A percentile compares a stretch with the other conserved stretches of the same genome.
Conservation (phyloP, 2,113 vertebrate genomes). For the Ovibos moschatus region DNA sequence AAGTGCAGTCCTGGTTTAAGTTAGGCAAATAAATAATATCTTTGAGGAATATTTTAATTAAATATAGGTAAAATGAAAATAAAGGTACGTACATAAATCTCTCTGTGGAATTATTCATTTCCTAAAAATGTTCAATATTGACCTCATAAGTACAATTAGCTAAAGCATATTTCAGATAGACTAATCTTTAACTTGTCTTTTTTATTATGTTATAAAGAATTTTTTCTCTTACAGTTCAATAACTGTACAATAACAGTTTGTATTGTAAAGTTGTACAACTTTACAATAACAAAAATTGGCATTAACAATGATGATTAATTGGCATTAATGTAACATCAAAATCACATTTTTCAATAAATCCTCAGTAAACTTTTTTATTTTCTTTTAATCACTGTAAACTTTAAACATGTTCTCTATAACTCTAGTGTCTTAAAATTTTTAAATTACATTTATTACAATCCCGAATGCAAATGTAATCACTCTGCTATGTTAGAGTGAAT, state of each 20-base stretch:
- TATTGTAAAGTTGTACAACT: too few relatives aligned
- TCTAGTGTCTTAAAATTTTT: not conserved
- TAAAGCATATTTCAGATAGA: not conserved
- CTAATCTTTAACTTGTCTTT: not conserved
- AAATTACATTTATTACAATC: not conserved
- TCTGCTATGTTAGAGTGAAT: not conserved
- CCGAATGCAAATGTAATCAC: not conserved
- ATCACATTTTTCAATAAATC: not conserved
- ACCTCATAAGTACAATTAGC: not conserved
- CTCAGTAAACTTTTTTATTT: not conserved
- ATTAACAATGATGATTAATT: not conserved
- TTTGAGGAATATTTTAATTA: slow-evolving; percentile 1
- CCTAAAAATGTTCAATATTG: not conserved
- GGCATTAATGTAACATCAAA: not conserved
- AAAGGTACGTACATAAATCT: not conserved
- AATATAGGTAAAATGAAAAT: slow-evolving; percentile 3
- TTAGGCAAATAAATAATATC: not conserved
- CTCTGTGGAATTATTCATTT: not conserved
- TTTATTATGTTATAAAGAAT: not conserved
- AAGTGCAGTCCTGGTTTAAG: not conserved
- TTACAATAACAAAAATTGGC: slow-evolving; percentile 15
- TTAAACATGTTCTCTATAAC: not conserved
- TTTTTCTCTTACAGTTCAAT: not conserved
- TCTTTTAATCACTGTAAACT: not conserved
- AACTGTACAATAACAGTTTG: too few relatives aligned